Conservation (phyloP, 2,797 vertebrate species). For the Crenichthys baileyi region DNA sequence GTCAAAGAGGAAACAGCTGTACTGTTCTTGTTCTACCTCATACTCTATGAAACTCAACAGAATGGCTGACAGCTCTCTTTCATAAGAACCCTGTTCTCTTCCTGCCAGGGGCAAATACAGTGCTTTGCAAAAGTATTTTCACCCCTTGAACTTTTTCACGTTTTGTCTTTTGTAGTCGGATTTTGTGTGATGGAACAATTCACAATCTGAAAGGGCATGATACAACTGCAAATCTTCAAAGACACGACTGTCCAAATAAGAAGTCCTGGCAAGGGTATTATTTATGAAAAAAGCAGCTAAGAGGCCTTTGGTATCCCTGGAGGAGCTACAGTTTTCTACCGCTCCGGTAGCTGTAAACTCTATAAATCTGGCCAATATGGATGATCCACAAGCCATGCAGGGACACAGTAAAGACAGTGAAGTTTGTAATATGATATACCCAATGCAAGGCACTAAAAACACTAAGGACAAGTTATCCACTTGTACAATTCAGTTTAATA, state of each 20-base stretch:
- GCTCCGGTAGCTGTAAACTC: not conserved
- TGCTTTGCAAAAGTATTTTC: not conserved
- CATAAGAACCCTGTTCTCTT: constrained; percentile 47
- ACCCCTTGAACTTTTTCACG: not conserved
- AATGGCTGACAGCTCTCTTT: constrained; percentile 76
- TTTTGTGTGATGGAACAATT: not conserved
- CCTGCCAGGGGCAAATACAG: constrained; percentile 36
- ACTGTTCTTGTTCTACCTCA: constrained; percentile 76
- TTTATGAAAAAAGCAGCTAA: not conserved
- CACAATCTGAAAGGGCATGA: not conserved
- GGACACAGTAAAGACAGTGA: too few species aligned
- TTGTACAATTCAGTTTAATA: not conserved
- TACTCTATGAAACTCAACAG: constrained; percentile 77
- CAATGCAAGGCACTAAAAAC: not conserved
- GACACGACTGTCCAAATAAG: not conserved
- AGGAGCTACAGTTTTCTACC: not conserved
- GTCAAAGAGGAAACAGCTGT: constrained; percentile 78
- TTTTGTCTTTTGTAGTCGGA: not conserved
- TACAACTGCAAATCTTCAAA: not conserved
- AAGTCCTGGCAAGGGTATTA: not conserved
- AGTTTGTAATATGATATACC: not conserved
- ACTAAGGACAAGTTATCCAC: not conserved
- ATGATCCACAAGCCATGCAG: not conserved
- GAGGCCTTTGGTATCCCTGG: not conserved
- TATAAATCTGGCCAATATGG: not conserved